phyloP scores from a whole-genome alignment of 2,113 vertebrate species.

The Seriola aureovittata region DNA sequence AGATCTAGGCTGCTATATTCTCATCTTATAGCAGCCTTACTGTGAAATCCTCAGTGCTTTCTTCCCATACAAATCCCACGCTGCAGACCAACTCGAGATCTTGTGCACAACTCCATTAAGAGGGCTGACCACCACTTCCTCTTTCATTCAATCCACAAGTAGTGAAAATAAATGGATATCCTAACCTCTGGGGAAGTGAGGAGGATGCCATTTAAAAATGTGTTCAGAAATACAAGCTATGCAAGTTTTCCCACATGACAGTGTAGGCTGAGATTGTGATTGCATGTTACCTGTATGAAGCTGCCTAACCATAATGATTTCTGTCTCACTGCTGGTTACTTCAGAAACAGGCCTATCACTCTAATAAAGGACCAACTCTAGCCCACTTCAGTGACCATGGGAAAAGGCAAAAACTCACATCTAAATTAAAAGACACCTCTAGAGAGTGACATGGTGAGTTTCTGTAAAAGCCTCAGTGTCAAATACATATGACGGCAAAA shows the following conservation, averaged over 20 bases:
- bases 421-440: background rate
- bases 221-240: slow-evolving; percentile 49
- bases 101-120: slow-evolving; percentile 72
- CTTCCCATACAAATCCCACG: slow-evolving; percentile 54
- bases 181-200: slow-evolving; percentile 52
- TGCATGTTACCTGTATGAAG: background rate
- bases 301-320: slow-evolving; percentile 6
- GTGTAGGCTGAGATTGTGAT: slow-evolving; percentile 21
- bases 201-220: slow-evolving; percentile 54
- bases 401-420: background rate
- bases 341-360: background rate
- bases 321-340: slow-evolving; percentile 5
- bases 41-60: slow-evolving; percentile 28
- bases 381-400: background rate
- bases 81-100: slow-evolving; percentile 54
- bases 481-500: background rate
- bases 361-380: background rate
- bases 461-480: background rate
- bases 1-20: slow-evolving; percentile 48
- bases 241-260: slow-evolving; percentile 51
- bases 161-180: slow-evolving; percentile 74
- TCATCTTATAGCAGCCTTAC: slow-evolving; percentile 22
- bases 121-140: slow-evolving; percentile 72
- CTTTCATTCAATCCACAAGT: slow-evolving; percentile 63
- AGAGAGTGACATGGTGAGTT: background rate